These are phyloP conservation scores for Heptranchias perlo DNA, from an alignment of 2,113 vertebrate genomes.

Conservation along the genomic window DNA sequence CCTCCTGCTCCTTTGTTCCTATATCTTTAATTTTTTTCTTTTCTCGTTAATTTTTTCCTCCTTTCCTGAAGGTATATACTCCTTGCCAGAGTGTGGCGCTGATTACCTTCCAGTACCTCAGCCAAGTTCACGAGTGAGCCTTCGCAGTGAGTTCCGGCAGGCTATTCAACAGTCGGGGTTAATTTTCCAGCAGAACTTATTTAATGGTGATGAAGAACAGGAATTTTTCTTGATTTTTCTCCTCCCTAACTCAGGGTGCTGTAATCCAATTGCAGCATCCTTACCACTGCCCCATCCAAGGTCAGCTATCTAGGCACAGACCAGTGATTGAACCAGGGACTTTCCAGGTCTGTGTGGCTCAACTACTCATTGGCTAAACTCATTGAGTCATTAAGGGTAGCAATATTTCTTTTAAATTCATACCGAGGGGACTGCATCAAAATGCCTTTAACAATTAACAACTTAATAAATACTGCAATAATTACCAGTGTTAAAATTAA, in stretches of 20 bases:
- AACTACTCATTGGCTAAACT: not conserved
- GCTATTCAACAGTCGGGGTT: not conserved
- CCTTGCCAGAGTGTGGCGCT: not conserved
- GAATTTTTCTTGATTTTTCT: not conserved
- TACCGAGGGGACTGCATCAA: not conserved
- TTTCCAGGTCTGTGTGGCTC: not conserved
- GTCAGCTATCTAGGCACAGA: not conserved
- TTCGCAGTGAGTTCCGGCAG: not conserved
- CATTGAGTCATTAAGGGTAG: not conserved
- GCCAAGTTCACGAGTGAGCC: not conserved
- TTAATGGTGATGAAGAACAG: not conserved
- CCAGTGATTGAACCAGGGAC: not conserved
- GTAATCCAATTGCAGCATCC: not conserved
- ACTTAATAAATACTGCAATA: slow-evolving; percentile 4
- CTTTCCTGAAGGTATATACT: not conserved
- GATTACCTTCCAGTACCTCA: not conserved
- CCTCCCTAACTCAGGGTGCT: not conserved
- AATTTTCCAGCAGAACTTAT: not conserved
- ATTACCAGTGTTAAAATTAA: slow-evolving; percentile 11
- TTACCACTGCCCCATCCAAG: not conserved
- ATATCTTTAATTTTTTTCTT: not conserved
- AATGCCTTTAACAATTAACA: not conserved
- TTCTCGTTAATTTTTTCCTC: not conserved
- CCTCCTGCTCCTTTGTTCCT: too few relatives aligned
- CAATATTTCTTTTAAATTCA: not conserved